Conservation (phyloP, 2,888 invertebrate species). For the Heliconius ismenius region DNA sequence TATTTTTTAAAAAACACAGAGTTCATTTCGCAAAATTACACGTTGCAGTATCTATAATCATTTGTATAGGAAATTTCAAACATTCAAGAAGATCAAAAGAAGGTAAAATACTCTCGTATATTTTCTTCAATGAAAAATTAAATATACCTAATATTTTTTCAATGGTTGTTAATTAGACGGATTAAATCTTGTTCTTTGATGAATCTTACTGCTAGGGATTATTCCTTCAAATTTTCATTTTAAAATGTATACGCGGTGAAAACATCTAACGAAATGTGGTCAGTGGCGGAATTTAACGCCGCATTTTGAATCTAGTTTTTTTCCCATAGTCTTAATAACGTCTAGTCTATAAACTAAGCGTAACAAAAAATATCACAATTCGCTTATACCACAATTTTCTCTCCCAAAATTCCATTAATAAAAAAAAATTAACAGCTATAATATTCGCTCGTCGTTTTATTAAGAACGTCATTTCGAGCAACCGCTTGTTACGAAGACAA, state of each 20-base stretch:
- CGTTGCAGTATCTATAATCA: background rate
- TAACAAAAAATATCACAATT: background rate
- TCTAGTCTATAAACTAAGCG: no score
- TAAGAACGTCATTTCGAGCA: background rate
- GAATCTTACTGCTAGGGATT: background rate
- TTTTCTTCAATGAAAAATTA: background rate
- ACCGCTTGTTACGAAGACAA: constrained; percentile 10
- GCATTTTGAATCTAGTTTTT: no score
- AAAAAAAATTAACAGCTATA: constrained; percentile 4
- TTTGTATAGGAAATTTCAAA: background rate
- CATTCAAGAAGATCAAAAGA: background rate
- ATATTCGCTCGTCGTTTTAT: background rate
- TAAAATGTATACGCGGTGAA: no score
- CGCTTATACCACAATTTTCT: background rate
- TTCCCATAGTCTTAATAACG: no score
- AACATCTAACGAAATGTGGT: no score
- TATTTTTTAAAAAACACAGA: no score
- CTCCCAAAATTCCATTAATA: background rate
- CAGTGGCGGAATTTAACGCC: no score
- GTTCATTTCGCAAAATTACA: no score
- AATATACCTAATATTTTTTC: background rate
- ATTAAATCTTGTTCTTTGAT: constrained; percentile 11
- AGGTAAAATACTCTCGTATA: background rate
- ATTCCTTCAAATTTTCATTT: no score
- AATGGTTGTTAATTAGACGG: constrained; percentile 6